phyloP scores from a whole-genome alignment of 2,888 invertebrate genomes.

The Eretmocerus hayati region DNA sequence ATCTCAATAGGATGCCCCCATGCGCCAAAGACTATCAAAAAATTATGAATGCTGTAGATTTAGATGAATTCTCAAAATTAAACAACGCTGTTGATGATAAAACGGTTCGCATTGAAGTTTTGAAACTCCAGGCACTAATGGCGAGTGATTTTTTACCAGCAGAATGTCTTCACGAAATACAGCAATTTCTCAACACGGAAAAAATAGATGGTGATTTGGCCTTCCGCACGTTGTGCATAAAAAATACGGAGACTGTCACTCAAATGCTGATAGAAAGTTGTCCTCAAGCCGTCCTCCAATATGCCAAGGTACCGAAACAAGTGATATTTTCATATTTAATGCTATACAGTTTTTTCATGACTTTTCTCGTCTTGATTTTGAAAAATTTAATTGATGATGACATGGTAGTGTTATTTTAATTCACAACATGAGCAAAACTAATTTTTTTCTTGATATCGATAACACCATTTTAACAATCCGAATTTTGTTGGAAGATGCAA shows the following conservation, averaged over 20 bases:
- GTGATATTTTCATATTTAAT: background rate
- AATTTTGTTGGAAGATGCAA: no score
- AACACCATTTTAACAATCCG: no score
- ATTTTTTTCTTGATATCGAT: no score
- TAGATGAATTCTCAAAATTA: constrained; percentile 26
- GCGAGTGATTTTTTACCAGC: constrained; percentile 52
- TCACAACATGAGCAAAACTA: background rate
- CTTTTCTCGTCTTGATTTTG: constrained; percentile 2
- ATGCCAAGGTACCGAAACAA: constrained; percentile 56
- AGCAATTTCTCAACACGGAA: constrained; percentile 55
- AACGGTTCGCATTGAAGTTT: constrained; percentile 31
- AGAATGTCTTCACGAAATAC: constrained; percentile 55
- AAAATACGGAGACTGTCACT: constrained; percentile 50
- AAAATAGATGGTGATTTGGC: constrained; percentile 51
- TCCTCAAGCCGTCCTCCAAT: constrained; percentile 58
- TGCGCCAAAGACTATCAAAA: constrained; percentile 35
- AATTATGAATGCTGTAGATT: constrained; percentile 26
- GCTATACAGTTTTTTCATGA: background rate
- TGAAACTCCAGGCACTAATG: constrained; percentile 53
- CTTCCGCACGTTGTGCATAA: constrained; percentile 50
- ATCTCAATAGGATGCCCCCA: constrained; percentile 51
- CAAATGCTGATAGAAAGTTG: constrained; percentile 54
- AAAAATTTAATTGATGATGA: no score
- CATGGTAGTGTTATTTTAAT: no score
- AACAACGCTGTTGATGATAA: constrained; percentile 26